A percentile compares a stretch with the other conserved stretches of the same genome.
phyloP scores from a whole-genome alignment of 2,888 invertebrate genomes.

The Caenorhabditis doughertyi region DNA sequence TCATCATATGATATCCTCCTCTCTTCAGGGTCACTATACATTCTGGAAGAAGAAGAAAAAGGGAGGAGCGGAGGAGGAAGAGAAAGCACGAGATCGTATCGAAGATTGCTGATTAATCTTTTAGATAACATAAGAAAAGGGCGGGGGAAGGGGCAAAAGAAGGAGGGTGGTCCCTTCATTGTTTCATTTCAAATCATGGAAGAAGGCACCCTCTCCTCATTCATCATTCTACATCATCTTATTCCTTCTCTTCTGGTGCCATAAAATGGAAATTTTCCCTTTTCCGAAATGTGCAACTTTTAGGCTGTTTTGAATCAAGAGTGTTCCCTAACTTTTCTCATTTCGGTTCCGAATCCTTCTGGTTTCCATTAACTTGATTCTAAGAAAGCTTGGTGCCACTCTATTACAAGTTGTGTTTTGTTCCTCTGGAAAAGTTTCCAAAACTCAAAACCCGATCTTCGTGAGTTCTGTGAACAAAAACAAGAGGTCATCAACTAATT shows the following conservation, averaged over 20 bases:
- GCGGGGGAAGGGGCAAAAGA: background rate
- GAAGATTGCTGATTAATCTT: slow-evolving; percentile 54
- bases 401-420: too few relatives aligned
- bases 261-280: slow-evolving; percentile 19
- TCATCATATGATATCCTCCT: slow-evolving; percentile 44
- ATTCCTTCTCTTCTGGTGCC: background rate
- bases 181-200: slow-evolving; percentile 24
- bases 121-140: slow-evolving; percentile 28
- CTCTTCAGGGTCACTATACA: slow-evolving; percentile 46
- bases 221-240: background rate
- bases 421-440: too few relatives aligned
- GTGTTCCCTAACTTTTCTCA: too few relatives aligned
- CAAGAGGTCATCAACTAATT: background rate
- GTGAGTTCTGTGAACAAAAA: background rate
- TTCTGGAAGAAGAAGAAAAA: slow-evolving; percentile 48
- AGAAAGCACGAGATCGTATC: slow-evolving; percentile 62
- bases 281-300: background rate
- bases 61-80: slow-evolving; percentile 1
- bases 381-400: too few relatives aligned
- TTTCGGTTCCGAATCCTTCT: too few relatives aligned
- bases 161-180: slow-evolving; percentile 11
- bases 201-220: background rate
- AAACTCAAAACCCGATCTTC: too few relatives aligned
- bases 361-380: too few relatives aligned
- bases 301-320: too few relatives aligned